Percentiles rank a stretch among this genome's conserved stretches.
phyloP scores from a whole-genome alignment of 2,888 invertebrate species.

The Aphodius granarius region DNA sequence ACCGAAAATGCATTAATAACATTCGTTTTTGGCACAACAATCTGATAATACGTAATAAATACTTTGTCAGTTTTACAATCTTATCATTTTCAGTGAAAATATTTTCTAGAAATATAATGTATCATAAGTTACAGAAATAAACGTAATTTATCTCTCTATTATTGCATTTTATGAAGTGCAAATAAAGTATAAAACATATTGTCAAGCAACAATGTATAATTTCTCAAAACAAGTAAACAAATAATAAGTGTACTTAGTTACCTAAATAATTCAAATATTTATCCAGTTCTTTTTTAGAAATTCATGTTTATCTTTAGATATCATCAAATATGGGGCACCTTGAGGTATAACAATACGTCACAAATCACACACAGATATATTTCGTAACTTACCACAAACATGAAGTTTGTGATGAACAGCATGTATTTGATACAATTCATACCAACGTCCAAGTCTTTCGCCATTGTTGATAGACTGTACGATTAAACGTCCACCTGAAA shows the following conservation, averaged over 20 bases:
- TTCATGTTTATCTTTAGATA: background rate
- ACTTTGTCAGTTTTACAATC: background rate
- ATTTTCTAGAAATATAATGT: background rate
- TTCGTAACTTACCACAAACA: constrained; percentile 62
- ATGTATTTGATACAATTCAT: constrained; percentile 69
- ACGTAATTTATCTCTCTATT: background rate
- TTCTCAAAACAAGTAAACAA: background rate
- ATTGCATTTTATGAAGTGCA: background rate
- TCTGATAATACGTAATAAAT: too few relatives aligned
- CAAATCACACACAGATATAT: background rate
- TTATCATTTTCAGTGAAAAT: background rate
- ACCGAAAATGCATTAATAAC: too few relatives aligned
- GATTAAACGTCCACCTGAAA: background rate
- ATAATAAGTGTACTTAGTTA: background rate
- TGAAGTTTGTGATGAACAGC: constrained; percentile 67
- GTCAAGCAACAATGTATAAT: background rate
- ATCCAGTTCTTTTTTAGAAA: background rate
- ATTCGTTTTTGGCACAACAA: too few relatives aligned
- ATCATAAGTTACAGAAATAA: background rate
- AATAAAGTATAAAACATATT: background rate
- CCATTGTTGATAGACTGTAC: constrained; percentile 38
- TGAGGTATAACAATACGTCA: background rate
- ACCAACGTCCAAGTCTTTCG: constrained; percentile 58
- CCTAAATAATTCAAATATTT: background rate
- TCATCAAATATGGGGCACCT: background rate